Evolutionary conservation across 2,113 vertebrate species (phyloP).

Genomic region (Sakesphorus luctuosus): DNA sequence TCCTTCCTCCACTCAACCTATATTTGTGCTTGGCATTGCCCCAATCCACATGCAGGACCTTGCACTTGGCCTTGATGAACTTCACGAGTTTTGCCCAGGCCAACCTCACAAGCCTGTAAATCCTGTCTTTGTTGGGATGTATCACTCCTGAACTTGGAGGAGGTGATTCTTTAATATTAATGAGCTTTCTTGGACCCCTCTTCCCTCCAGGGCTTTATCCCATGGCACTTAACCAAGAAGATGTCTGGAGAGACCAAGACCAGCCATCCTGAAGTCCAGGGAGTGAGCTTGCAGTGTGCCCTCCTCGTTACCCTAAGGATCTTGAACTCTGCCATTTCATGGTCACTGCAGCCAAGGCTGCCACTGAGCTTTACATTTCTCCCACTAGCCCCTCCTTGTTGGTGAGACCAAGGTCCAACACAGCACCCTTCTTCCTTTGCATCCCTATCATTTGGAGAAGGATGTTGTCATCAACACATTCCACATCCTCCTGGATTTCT

Average conservation of each 20-base stretch:
- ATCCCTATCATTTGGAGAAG: background rate
- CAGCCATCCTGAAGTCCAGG: background rate
- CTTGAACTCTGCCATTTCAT: background rate
- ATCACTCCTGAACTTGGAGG: background rate
- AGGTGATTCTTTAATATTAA: background rate
- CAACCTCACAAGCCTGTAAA: background rate
- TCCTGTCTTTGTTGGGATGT: background rate
- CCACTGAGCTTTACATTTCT: too few relatives aligned
- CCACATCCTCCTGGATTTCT: background rate
- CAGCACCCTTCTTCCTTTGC: background rate
- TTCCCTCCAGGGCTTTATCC: background rate
- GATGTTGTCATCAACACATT: too few relatives aligned
- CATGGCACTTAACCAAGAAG: background rate
- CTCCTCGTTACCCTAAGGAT: background rate
- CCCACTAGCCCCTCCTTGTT: background rate
- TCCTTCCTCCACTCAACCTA: background rate
- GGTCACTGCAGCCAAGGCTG: too few relatives aligned
- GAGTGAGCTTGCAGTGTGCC: background rate
- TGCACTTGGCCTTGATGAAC: background rate
- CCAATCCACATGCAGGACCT: background rate
- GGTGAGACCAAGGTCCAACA: background rate
- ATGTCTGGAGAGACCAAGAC: background rate
- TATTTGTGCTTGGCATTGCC: background rate
- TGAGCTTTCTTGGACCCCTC: background rate
- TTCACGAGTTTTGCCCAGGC: background rate